Percentiles rank a stretch among this genome's conserved stretches.
phyloP scores from a whole-genome alignment of 1,140 invertebrate genomes.

The Arctopsyche grandis region DNA sequence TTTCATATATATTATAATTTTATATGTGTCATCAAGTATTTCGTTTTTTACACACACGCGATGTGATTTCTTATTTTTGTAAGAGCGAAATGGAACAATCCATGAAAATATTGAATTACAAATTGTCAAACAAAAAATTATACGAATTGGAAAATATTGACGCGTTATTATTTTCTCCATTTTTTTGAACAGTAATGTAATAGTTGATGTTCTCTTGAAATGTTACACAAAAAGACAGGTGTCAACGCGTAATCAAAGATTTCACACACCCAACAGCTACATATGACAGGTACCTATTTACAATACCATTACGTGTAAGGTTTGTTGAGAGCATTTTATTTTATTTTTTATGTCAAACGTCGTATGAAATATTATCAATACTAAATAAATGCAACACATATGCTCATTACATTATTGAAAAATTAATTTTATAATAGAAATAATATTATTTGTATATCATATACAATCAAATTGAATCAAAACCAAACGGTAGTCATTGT shows the following conservation, averaged over 20 bases:
- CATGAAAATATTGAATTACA: neutral
- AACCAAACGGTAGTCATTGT: too few relatives aligned
- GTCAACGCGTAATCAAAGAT: conserved; percentile 30
- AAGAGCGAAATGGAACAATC: neutral
- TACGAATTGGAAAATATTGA: neutral
- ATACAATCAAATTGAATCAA: too few relatives aligned
- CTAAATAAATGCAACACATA: too few relatives aligned
- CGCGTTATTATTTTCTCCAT: neutral
- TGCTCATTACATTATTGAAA: too few relatives aligned
- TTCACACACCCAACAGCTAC: conserved; percentile 6
- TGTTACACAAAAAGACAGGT: conserved; percentile 23
- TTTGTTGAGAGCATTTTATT: conserved; percentile 25
- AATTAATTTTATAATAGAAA: too few relatives aligned
- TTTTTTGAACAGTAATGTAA: conserved; percentile 7
- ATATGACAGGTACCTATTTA: conserved; percentile 26
- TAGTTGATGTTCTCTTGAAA: conserved; percentile 22
- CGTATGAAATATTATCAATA: too few relatives aligned
- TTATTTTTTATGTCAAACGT: neutral
- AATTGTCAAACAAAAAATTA: neutral
- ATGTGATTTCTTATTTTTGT: too few relatives aligned
- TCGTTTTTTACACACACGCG: too few relatives aligned
- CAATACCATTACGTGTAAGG: conserved; percentile 14
- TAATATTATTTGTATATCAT: too few relatives aligned
- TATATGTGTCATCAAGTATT: neutral
- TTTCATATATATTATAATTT: conserved; percentile 12